Conservation (phyloP, 2,113 vertebrate genomes). For the Prinia subflava region DNA sequence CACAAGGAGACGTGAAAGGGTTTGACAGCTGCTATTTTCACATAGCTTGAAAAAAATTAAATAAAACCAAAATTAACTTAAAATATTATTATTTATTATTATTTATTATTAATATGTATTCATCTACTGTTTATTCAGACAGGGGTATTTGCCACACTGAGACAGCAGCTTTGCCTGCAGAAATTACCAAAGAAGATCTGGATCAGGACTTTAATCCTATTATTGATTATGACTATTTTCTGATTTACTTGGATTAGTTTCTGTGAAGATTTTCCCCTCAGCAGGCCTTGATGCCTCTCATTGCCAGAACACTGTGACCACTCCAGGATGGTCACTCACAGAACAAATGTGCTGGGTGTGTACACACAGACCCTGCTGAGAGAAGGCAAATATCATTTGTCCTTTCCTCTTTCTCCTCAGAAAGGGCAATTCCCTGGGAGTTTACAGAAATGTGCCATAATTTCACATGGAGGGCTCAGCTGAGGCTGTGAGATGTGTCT, state of each 20-base stretch:
- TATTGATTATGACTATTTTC: not conserved
- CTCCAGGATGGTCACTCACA: not conserved
- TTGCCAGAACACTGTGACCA: not conserved
- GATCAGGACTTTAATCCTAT: not conserved
- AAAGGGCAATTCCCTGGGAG: conserved; percentile 17
- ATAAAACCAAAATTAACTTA: not conserved
- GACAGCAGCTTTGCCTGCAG: not conserved
- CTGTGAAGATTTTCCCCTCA: not conserved
- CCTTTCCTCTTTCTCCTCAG: not conserved
- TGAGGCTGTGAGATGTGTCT: not conserved
- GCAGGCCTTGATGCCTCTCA: not conserved
- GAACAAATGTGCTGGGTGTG: not conserved
- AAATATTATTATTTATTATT: not conserved
- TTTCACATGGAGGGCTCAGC: not conserved
- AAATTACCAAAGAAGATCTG: not conserved
- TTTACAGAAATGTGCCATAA: not conserved
- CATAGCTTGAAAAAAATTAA: not conserved
- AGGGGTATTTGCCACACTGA: not conserved
- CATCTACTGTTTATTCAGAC: not conserved
- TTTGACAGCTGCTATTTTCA: not conserved
- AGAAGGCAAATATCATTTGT: not conserved
- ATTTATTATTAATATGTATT: no score
- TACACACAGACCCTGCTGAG: not conserved
- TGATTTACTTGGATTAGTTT: not conserved
- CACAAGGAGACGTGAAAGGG: fast-evolving